Evolutionary conservation across 2,113 vertebrate genomes (phyloP).

Genomic region (Percina caprodes): DNA sequence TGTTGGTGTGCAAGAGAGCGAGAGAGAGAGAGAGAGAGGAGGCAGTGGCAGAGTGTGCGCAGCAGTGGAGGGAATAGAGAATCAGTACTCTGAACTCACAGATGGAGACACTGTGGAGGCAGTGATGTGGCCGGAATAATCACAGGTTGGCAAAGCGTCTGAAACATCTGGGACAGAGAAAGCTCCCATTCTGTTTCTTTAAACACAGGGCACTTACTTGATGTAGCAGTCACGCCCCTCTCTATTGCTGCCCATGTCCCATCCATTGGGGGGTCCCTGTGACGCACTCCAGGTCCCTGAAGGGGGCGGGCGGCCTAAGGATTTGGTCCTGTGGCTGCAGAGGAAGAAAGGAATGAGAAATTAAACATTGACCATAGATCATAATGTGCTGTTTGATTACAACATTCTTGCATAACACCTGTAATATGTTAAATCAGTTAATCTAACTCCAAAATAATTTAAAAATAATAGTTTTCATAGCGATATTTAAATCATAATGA

Average conservation of each 20-base stretch:
- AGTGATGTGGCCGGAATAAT: constrained; percentile 83
- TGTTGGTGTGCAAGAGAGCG: constrained; percentile 69
- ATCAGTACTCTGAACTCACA: constrained; percentile 84
- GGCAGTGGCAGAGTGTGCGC: constrained; percentile 73
- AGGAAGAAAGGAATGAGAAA: constrained; percentile 34
- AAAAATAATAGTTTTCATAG: background rate
- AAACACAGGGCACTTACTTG: constrained; percentile 87
- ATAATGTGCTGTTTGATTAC: constrained; percentile 6
- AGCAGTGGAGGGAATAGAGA: constrained; percentile 71
- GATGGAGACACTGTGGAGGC: constrained; percentile 80
- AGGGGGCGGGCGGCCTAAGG: constrained; percentile 93
- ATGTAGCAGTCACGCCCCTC: constrained; percentile 96
- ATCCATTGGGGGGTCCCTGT: constrained; percentile 95
- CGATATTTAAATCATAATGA: constrained; percentile 34
- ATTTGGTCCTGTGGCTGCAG: constrained; percentile 93
- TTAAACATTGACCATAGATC: background rate
- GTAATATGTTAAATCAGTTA: background rate
- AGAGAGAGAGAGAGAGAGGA: constrained; percentile 64
- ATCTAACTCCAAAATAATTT: background rate
- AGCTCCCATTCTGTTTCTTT: constrained; percentile 49
- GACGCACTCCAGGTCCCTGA: constrained; percentile 92
- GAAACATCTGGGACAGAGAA: constrained; percentile 73
- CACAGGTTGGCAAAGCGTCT: constrained; percentile 76
- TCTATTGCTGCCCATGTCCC: constrained; percentile 96
- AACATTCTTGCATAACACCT: constrained; percentile 4